Base-by-base conservation (phyloP, 1,140 invertebrate genomes). In the Oryctes rhinoceros region DNA sequence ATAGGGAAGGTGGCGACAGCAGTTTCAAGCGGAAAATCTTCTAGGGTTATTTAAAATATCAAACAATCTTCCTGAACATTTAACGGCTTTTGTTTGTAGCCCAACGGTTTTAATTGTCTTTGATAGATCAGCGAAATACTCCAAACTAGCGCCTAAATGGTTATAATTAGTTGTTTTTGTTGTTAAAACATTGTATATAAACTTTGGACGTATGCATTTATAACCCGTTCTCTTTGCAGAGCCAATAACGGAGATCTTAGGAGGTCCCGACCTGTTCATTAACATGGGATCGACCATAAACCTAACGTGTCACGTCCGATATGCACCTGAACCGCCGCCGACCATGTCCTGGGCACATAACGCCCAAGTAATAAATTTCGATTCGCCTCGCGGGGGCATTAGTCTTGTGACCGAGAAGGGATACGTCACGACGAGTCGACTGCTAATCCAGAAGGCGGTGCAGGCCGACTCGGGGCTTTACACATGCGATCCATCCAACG, bases 271-370 rank as follows among this genome's bases (percentile, higher is more conserved):
- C 83, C 86, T 96, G 82, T 95, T 93, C 88, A 94, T 96, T 85
- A 94, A 96, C 88, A 92, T 93, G 84, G 95, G 94, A 65, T 96
- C 94, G 82, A 96, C 95, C 53, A 96, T 97, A 87, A 97, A 96
- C 89, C 88, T 97, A 75, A 96, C 95, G 0, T 97, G 96, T 88
- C 90, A 95, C 81, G 94, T 96, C 10, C 91, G 91, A 84, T 94
- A 94, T 84, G 93, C 94, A 20, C 95, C 95, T 18, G 94, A 96
- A 85, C 95, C 95, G 39, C 95, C 95, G 1, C 91, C 91, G 37
- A 89, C 92, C 48, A 94, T 96, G 84, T 90, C 91, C 82, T 96
- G 95, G 95, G 94, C 92, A 74, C 94, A 96, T 86, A 94, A 96
- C 88, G 91, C 91, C 80, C 91, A 94, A 91, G 90, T 91, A 82